Evolutionary conservation across 2,113 vertebrate genomes (phyloP).

Genomic region (Heterotis niloticus): DNA sequence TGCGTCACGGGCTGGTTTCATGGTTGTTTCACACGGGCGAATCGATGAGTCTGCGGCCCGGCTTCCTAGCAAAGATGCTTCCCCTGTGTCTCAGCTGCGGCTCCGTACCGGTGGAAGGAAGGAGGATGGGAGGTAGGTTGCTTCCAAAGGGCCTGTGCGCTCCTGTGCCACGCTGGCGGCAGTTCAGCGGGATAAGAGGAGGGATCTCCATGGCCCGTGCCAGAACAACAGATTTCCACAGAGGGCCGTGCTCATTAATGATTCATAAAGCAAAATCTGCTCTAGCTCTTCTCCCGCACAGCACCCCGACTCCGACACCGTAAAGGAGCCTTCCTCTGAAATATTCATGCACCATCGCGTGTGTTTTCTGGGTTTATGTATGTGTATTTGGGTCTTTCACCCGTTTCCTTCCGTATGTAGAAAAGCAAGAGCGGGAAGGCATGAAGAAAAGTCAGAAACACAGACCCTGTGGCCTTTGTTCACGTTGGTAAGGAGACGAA

Average conservation of each 20-base stretch:
- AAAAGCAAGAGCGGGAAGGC: too few species aligned
- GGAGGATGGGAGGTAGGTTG: neutral
- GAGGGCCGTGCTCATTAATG: neutral
- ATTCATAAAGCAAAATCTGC: conserved; percentile 2
- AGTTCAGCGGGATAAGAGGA: neutral
- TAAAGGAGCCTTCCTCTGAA: neutral
- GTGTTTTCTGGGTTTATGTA: neutral
- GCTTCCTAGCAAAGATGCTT: neutral
- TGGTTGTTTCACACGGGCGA: neutral
- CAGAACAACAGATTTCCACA: neutral
- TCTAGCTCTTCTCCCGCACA: neutral
- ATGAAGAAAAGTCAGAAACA: too few species aligned
- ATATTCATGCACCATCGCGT: neutral
- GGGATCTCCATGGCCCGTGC: neutral
- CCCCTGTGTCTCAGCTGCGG: neutral
- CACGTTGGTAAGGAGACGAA: too few species aligned
- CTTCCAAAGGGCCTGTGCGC: neutral
- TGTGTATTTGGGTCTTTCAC: neutral
- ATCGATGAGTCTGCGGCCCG: neutral
- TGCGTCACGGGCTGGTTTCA: neutral
- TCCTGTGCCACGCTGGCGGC: neutral
- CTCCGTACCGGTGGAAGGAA: neutral
- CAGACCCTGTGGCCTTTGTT: too few species aligned
- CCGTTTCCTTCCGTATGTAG: too few species aligned
- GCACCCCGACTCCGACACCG: too few species aligned